A percentile compares a stretch with the other conserved stretches of the same genome.
These are phyloP conservation scores for Drosophila cardini DNA, from an alignment of 1,140 invertebrate genomes.

Conservation along the genomic window DNA sequence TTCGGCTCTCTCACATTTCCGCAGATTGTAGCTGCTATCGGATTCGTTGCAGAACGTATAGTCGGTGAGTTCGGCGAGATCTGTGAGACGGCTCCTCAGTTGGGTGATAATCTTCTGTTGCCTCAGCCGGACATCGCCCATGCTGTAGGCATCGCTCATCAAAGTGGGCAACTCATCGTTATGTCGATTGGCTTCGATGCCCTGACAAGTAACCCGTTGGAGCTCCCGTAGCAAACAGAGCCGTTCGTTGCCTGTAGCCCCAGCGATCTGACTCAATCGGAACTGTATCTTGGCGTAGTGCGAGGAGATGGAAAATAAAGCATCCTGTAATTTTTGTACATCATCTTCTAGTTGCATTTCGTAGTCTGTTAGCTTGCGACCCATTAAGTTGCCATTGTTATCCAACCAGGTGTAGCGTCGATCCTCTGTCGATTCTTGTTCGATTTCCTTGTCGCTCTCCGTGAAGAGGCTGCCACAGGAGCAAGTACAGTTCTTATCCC, in stretches of 20 bases:
- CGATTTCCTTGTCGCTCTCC: neutral
- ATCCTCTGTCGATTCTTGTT: neutral
- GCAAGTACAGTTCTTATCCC: neutral
- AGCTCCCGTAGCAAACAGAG: constrained; percentile 51
- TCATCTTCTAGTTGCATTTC: constrained; percentile 64
- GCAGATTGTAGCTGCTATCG: constrained; percentile 13
- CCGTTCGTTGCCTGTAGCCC: constrained; percentile 37
- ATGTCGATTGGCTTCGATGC: constrained; percentile 24
- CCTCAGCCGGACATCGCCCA: constrained; percentile 46
- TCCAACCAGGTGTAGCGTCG: constrained; percentile 47
- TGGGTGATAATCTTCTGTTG: constrained; percentile 52
- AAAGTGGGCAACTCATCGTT: constrained; percentile 35
- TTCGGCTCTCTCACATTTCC: neutral
- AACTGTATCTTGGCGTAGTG: constrained; percentile 72
- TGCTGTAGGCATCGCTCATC: constrained; percentile 24
- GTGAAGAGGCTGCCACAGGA: neutral
- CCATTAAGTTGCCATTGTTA: constrained; percentile 22
- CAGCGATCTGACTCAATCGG: constrained; percentile 62
- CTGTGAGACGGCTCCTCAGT: constrained; percentile 32
- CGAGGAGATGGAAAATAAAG: constrained; percentile 60
- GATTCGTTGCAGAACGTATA: constrained; percentile 23
- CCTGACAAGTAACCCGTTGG: constrained; percentile 40
- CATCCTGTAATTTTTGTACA: constrained; percentile 63
- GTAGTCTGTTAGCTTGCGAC: constrained; percentile 55
- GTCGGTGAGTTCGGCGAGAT: constrained; percentile 11